Evolutionary conservation across 2,797 vertebrate species (phyloP).

Genomic region (Hemitrygon akajei): DNA sequence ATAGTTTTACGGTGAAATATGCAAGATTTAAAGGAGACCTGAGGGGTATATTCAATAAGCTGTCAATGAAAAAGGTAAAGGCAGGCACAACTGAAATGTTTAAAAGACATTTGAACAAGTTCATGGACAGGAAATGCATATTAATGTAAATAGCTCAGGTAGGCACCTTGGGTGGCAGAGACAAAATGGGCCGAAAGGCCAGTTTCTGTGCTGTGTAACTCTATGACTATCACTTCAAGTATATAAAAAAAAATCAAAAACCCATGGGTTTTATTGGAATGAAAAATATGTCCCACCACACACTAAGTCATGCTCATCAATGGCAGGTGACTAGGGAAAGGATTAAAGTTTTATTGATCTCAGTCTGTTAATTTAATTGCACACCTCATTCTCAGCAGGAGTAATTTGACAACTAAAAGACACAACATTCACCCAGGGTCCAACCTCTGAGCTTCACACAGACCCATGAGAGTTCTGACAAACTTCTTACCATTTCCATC

Average conservation of each 20-base stretch:
- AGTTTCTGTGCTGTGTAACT: too few species aligned
- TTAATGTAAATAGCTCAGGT: too few species aligned
- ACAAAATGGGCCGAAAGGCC: too few species aligned
- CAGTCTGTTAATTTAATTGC: not conserved
- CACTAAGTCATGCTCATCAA: not conserved
- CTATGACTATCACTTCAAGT: too few species aligned
- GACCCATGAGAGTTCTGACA: not conserved
- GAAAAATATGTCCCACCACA: not conserved
- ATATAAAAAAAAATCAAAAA: not conserved
- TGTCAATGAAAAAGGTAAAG: too few species aligned
- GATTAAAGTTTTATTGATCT: not conserved
- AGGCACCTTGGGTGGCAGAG: too few species aligned
- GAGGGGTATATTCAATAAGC: too few species aligned
- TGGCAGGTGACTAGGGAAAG: not conserved
- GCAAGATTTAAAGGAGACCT: too few species aligned
- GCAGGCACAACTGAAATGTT: too few species aligned
- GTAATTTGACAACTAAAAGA: not conserved
- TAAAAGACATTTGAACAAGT: too few species aligned
- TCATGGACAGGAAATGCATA: too few species aligned
- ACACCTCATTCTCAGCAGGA: not conserved
- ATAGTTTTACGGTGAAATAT: too few species aligned
- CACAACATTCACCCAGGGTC: not conserved
- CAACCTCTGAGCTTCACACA: not conserved
- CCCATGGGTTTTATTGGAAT: not conserved
- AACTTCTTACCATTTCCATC: not conserved